Evolutionary conservation across 2,797 vertebrate genomes (phyloP).

Genomic region (Rhabdophis nuchalis): DNA sequence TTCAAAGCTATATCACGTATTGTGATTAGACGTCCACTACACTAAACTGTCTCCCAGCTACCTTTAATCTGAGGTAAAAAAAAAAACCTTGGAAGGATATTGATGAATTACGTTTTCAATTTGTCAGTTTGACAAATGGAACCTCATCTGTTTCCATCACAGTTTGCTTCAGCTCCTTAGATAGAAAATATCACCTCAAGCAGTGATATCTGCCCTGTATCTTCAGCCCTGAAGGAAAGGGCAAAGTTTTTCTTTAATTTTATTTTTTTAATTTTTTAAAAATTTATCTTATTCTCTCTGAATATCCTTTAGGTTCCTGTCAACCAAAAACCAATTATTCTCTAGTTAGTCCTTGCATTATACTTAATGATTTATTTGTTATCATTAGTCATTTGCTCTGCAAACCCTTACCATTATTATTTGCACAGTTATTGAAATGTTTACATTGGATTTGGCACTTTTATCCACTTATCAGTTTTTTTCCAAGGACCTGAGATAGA

Average conservation of each 20-base stretch:
- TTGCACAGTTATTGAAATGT: neutral
- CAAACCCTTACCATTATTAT: no score
- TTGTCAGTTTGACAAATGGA: neutral
- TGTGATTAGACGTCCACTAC: neutral
- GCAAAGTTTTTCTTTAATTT: neutral
- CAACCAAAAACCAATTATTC: neutral
- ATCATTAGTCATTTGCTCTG: neutral
- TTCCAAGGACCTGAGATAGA: neutral
- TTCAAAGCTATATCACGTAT: neutral
- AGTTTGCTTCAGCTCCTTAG: neutral
- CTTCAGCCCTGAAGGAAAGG: neutral
- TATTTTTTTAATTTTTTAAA: no score
- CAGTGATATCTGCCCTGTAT: neutral
- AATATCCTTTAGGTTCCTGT: neutral
- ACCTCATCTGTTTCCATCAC: neutral
- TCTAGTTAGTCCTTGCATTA: neutral
- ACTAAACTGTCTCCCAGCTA: neutral
- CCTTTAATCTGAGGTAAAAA: neutral
- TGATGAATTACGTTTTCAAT: neutral
- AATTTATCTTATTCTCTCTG: neutral
- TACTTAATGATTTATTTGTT: neutral
- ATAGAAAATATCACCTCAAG: neutral
- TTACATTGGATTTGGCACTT: neutral
- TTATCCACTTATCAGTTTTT: neutral
- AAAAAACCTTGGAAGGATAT: neutral